Conservation (phyloP, 1,140 invertebrate species). For the Brachystomella parvula region DNA sequence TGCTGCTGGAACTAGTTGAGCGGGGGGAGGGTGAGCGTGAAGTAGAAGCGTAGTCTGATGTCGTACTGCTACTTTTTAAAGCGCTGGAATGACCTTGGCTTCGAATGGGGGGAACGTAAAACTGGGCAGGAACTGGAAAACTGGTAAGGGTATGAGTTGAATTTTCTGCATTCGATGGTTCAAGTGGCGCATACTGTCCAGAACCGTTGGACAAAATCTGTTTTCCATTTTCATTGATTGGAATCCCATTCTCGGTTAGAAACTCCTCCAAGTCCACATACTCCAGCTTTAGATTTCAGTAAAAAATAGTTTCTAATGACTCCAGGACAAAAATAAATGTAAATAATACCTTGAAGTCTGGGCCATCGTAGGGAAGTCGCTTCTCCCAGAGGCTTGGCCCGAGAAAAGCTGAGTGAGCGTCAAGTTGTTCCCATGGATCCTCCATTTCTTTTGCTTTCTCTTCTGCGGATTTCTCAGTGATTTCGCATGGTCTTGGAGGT, state of each 20-base stretch:
- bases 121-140: not conserved
- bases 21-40: conserved; percentile 32
- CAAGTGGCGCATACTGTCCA: not conserved
- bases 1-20: conserved; percentile 7
- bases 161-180: conserved; percentile 19
- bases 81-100: not conserved
- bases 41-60: conserved; percentile 1
- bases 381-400: conserved; percentile 92
- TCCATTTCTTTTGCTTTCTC: conserved; percentile 20
- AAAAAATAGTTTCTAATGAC: conserved; percentile 8
- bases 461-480: not conserved
- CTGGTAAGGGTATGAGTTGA: not conserved
- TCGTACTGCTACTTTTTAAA: not conserved
- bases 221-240: conserved; percentile 50
- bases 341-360: conserved; percentile 79
- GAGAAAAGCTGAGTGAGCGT: conserved; percentile 84
- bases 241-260: conserved; percentile 84
- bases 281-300: conserved; percentile 48
- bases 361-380: conserved; percentile 71
- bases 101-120: conserved; percentile 10
- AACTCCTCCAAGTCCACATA: conserved; percentile 95
- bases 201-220: not conserved
- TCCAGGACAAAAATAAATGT: not conserved
- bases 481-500: not conserved
- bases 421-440: conserved; percentile 51